Percentiles rank a stretch among this genome's conserved stretches.
Conservation (phyloP, 2,113 vertebrate genomes). For the Gorsachius goisagi region DNA sequence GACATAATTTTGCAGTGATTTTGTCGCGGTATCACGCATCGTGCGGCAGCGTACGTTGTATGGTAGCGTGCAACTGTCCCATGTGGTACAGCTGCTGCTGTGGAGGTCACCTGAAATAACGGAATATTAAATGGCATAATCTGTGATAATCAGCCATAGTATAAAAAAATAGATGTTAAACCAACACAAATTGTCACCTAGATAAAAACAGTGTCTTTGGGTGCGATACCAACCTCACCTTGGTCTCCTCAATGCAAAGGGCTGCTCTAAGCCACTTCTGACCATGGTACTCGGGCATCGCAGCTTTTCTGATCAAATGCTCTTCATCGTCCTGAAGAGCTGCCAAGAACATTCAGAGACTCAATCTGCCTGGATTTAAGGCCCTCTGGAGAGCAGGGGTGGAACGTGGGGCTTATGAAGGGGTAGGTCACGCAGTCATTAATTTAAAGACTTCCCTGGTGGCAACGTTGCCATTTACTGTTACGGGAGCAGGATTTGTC, state of each 20-base stretch:
- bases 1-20: neutral
- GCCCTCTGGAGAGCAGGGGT: neutral
- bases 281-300: accelerated
- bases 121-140: neutral
- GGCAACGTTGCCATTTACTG: neutral
- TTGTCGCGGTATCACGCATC: accelerated
- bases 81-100: neutral
- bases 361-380: neutral
- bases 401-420: neutral
- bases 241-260: neutral
- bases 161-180: neutral
- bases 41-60: too few species aligned
- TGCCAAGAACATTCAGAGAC: neutral
- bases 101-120: neutral
- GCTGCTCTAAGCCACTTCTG: neutral
- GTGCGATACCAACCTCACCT: neutral
- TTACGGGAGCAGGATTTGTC: neutral
- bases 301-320: neutral
- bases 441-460: neutral
- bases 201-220: neutral
- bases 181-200: neutral
- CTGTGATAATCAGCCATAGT: neutral
- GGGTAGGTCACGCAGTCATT: too few species aligned
- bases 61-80: neutral
- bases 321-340: neutral